A percentile compares a stretch with the other conserved stretches of the same genome.
Evolutionary conservation across 2,888 invertebrate species (phyloP).

Genomic region (Papilio gigon): DNA sequence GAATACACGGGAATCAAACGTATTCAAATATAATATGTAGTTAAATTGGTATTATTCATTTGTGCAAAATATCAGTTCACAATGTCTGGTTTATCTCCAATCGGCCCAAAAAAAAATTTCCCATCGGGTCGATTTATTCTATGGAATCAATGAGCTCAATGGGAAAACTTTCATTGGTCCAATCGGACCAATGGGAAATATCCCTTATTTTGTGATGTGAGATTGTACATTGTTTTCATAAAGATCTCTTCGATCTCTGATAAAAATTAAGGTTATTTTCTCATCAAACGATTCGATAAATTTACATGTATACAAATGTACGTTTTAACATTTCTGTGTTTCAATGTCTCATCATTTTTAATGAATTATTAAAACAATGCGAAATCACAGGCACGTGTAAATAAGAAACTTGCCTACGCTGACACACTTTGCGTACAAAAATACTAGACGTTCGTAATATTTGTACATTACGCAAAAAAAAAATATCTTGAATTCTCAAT

Average conservation of each 20-base stretch:
- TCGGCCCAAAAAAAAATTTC: not conserved
- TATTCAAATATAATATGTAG: too few relatives aligned
- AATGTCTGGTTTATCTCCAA: too few relatives aligned
- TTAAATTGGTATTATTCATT: too few relatives aligned
- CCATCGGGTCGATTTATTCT: too few relatives aligned
- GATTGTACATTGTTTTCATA: too few relatives aligned
- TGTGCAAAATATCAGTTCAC: too few relatives aligned
- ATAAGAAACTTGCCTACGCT: constrained; percentile 16
- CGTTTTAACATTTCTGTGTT: not conserved
- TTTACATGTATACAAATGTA: not conserved
- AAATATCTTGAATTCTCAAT: constrained; percentile 3
- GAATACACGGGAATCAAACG: too few relatives aligned
- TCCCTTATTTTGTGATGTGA: too few relatives aligned
- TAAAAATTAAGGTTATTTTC: not conserved
- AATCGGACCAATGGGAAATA: too few relatives aligned
- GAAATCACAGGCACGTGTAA: constrained; percentile 11
- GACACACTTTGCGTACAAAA: constrained; percentile 16
- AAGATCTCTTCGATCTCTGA: too few relatives aligned
- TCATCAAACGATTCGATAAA: not conserved
- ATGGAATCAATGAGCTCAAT: too few relatives aligned
- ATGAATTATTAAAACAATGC: constrained; percentile 1
- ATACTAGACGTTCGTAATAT: constrained; percentile 8
- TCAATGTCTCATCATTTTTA: constrained; percentile 6
- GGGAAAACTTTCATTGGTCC: too few relatives aligned
- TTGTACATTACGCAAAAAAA: constrained; percentile 20